These are phyloP conservation scores for Neosalanx taihuensis DNA, from an alignment of 2,797 vertebrate genomes.

Conservation along the genomic window DNA sequence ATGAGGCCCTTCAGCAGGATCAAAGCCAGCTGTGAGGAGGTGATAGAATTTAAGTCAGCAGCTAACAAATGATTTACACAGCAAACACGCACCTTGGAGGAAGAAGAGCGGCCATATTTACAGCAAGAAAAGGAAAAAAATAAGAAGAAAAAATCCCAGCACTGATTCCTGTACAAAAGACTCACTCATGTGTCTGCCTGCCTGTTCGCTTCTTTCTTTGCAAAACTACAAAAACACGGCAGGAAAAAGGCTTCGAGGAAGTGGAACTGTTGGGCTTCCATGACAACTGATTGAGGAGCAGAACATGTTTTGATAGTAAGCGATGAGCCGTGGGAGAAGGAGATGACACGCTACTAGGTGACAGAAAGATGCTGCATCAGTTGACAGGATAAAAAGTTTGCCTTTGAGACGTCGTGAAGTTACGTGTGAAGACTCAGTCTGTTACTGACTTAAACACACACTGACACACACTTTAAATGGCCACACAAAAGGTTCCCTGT, in stretches of 20 bases:
- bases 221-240: slow-evolving; percentile 38
- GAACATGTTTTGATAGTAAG: slow-evolving; percentile 38
- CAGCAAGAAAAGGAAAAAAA: slow-evolving; percentile 46
- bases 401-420: not conserved
- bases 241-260: slow-evolving; percentile 33
- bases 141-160: slow-evolving; percentile 58
- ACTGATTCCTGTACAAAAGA: slow-evolving; percentile 58
- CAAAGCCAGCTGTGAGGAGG: slow-evolving; percentile 64
- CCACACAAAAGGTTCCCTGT: not conserved
- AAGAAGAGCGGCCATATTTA: slow-evolving; percentile 53
- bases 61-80: slow-evolving; percentile 67
- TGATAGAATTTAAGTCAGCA: slow-evolving; percentile 68
- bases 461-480: not conserved
- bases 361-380: slow-evolving; percentile 44
- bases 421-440: not conserved
- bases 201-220: slow-evolving; percentile 41
- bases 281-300: slow-evolving; percentile 49
- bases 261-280: slow-evolving; percentile 44
- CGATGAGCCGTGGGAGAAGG: slow-evolving; percentile 24
- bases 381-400: slow-evolving; percentile 29
- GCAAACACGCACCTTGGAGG: slow-evolving; percentile 47
- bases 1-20: slow-evolving; percentile 37
- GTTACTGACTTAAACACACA: not conserved
- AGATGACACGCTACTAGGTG: slow-evolving; percentile 30
- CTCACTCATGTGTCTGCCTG: slow-evolving; percentile 36